These are phyloP conservation scores for Cephus runcator DNA, from an alignment of 2,888 invertebrate species.

Conservation along the genomic window DNA sequence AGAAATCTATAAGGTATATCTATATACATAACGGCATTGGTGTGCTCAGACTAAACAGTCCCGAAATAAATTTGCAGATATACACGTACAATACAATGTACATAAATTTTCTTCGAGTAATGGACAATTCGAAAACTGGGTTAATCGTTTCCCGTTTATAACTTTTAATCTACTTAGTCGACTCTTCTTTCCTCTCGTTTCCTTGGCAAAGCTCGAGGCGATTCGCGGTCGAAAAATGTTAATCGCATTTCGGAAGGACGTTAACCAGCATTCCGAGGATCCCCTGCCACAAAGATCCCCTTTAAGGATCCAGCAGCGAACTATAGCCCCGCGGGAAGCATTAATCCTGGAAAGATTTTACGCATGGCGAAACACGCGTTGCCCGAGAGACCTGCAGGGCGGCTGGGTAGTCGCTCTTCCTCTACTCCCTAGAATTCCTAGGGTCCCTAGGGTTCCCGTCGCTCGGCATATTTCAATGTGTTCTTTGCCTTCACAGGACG, in stretches of 20 bases:
- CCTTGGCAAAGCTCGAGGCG: not conserved
- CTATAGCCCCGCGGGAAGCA: not conserved
- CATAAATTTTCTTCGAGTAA: not conserved
- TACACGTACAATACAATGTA: not conserved
- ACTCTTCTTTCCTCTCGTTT: not conserved
- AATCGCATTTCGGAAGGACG: not conserved
- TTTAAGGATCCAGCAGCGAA: not conserved
- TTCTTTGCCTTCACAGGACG: not conserved
- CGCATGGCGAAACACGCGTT: not conserved
- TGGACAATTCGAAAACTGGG: not conserved
- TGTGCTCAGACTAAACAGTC: not conserved
- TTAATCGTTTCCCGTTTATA: not conserved
- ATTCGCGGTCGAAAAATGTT: not conserved
- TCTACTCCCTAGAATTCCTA: not conserved
- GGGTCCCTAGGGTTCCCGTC: not conserved
- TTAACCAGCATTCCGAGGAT: not conserved
- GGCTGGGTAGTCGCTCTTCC: not conserved
- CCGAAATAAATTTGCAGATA: not conserved
- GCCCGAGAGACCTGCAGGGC: not conserved
- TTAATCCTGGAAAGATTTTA: not conserved
- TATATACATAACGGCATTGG: not conserved
- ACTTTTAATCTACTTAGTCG: not conserved
- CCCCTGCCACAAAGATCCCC: not conserved
- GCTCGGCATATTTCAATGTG: not conserved
- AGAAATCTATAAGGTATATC: not conserved